These are phyloP conservation scores for Zonitis immaculata DNA, from an alignment of 2,888 invertebrate species.

Conservation along the genomic window DNA sequence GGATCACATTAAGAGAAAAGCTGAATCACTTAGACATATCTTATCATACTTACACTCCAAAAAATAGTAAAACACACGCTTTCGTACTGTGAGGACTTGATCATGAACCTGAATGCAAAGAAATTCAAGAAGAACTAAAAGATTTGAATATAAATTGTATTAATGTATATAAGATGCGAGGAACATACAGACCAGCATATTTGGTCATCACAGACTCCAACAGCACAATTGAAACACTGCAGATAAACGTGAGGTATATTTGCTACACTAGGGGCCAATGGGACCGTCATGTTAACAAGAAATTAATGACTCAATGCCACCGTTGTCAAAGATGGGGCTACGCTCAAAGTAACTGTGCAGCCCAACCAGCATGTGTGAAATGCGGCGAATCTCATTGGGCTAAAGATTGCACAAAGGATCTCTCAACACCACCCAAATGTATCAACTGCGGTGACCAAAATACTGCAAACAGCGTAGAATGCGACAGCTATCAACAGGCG, in stretches of 20 bases:
- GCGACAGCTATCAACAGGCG: background rate
- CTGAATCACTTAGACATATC: background rate
- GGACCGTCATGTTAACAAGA: background rate
- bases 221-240: too few species aligned
- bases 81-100: conserved; percentile 3
- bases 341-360: background rate
- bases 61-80: conserved; percentile 3
- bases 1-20: background rate
- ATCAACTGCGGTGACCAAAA: background rate
- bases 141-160: background rate
- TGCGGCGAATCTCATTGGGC: background rate
- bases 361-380: background rate
- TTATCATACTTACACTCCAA: background rate
- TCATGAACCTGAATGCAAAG: background rate
- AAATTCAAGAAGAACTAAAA: background rate
- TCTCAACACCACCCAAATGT: background rate
- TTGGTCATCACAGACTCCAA: background rate
- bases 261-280: background rate
- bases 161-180: conserved; percentile 2
- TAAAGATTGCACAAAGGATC: background rate
- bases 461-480: background rate
- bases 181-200: too few species aligned
- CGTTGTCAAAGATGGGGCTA: background rate
- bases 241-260: too few species aligned
- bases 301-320: background rate